Base-by-base conservation (phyloP, 1,140 invertebrate species). In the Lepidurus apus region DNA sequence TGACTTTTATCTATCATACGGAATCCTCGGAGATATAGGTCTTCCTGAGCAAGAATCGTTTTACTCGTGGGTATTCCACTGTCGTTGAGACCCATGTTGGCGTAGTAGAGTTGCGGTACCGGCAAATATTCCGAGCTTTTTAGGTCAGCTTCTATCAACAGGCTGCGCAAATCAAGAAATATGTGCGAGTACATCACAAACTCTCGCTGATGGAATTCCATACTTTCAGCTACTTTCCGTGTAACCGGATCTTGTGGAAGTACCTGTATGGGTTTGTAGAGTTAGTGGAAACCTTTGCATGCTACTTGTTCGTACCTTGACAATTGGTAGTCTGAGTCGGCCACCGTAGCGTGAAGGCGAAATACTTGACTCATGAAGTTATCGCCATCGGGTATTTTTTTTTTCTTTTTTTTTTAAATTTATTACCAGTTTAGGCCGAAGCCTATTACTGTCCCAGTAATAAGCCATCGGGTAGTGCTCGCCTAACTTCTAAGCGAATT, bases 1-100 rank as follows among this genome's bases (percentile, higher is more conserved):
- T 44, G 34, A 24, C 9, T 21, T 74, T 80, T 80, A 73, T 80
- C 76, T 17, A 43, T 43, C 53, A 74, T 77, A 42, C 43, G 13
- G 73, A 74, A 80, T 21, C 76, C 76, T 26, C n/a, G 17, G 1
- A 24, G 21, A 42, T 42, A 73, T 42, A 80, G 79, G 34, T 80
- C 79, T 53, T 80, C 76, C 1, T 78, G 42, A 1, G 77, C 47
- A 8, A 78, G 45, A 24, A 79, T 43, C 42, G 76, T 77, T 65
- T 21, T 65, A 65, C 53, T n/a, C 4, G 53, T 65, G 17, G 53
- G 53, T 13, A 65, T n/a, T 7, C 53, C 53, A 7, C 21, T 13
- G n/a, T 21, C 10, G 53, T 17, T 21, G 21, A 65, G 53, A 1
- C 53, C 53, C 53, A 65, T n/a, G 13, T 65, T 65, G 6, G 21